Base-by-base conservation (phyloP, 2,888 invertebrate genomes). In the Apeira syringaria region DNA sequence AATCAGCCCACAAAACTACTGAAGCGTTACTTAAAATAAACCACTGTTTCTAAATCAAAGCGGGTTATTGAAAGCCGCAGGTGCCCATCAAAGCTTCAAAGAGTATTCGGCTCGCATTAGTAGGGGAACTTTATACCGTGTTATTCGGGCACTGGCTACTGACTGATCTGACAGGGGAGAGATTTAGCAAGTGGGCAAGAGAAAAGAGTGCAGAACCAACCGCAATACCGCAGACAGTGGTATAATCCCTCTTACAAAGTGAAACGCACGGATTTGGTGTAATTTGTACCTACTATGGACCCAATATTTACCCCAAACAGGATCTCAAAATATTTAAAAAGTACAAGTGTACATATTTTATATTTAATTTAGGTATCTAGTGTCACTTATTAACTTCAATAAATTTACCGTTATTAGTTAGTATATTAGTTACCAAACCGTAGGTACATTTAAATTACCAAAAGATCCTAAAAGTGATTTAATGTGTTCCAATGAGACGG, bases 161-260 rank as follows among this genome's bases (percentile, higher is more conserved):
- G 58, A 59, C 51, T 65, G 64, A 68, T 72, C 65, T 67, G 73
- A 70, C 71, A 67, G 68, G 58, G 59, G 67, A 75, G 69, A 74
- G 71, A 74, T 80, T 76, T 74, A 74, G 67, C 68, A 69, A 75
- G 59, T 73, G 74, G 74, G 66, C 68, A 68, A 70, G 60, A 64
- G 65, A 53, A 72, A 71, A 74, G 67, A 71, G 64, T 63, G 64
- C 62, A 68, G 62, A 72, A 67, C 50, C 53, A 58, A 68, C 75
- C 74, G 68, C 73, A 74, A 77, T 75, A 80, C 76, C 74, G 64
- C 79, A 75, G 79, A 77, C 76, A 69, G 72, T 64, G 62, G 68
- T 61, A 69, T 81, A 77, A 82, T 82, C 79, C 64, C 59, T 59
- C 52, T 68, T 66, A 67, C 64, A 74, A 76, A 78, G 70, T 66